Percentiles rank a stretch among this genome's conserved stretches.
These are phyloP conservation scores for Byasa hedistus DNA, from an alignment of 2,888 invertebrate genomes.

Conservation along the genomic window DNA sequence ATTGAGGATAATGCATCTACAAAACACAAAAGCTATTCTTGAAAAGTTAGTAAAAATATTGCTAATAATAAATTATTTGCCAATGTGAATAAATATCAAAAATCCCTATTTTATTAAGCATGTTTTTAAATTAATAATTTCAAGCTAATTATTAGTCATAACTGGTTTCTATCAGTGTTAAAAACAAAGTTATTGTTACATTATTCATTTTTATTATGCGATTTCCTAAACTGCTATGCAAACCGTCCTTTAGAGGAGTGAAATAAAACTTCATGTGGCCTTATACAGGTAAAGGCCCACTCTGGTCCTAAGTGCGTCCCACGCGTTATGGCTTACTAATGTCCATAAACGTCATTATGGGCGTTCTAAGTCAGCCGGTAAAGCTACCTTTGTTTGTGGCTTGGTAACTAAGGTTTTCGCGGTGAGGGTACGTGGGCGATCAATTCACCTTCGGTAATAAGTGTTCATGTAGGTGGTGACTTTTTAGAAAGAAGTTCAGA, in stretches of 20 bases:
- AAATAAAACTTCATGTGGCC: constrained; percentile 39
- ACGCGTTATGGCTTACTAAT: constrained; percentile 62
- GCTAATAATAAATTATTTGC: too few relatives aligned
- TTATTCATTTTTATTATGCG: too few relatives aligned
- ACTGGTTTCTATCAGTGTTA: too few relatives aligned
- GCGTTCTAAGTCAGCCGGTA: constrained; percentile 66
- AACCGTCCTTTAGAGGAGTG: constrained; percentile 1
- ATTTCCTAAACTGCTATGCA: not conserved
- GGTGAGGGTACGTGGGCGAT: constrained; percentile 59
- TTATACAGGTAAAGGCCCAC: constrained; percentile 61
- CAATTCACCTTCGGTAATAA: constrained; percentile 74
- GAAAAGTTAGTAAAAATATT: too few relatives aligned
- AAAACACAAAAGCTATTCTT: too few relatives aligned
- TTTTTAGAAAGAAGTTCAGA: constrained; percentile 43
- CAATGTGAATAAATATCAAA: too few relatives aligned
- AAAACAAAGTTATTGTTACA: too few relatives aligned
- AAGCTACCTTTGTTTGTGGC: constrained; percentile 72
- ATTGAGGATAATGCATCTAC: too few relatives aligned
- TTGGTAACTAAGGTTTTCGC: constrained; percentile 58
- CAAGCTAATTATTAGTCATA: too few relatives aligned
- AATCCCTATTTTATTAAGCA: too few relatives aligned
- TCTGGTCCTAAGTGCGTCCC: constrained; percentile 61
- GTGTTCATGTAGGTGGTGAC: constrained; percentile 64
- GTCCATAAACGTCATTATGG: constrained; percentile 73
- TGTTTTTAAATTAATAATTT: too few relatives aligned